Evolutionary conservation across 2,113 vertebrate species (phyloP), one percentile per base, ranked within the genome.

Genomic region (Lycocorax pyrrhopterus): DNA sequence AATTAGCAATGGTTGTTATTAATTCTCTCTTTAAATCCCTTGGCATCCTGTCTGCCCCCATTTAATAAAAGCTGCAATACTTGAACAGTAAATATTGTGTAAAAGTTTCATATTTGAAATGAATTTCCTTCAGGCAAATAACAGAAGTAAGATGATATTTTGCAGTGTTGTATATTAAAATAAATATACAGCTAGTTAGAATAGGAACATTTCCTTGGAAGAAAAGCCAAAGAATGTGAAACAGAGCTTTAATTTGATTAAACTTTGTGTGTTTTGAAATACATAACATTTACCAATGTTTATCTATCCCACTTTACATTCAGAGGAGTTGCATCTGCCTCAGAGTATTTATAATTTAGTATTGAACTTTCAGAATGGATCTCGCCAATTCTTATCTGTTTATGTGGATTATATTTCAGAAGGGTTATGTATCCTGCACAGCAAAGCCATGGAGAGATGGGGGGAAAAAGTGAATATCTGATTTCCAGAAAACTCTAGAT

Each of bases 101-200:
- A 96, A 95, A 96, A 97, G 75, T 94, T 94, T 97, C 90, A 92
- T 96, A 97, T 96, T 90, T 95, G 95, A 97, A 97, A 97, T 98
- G 53, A 97, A 95, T 93, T 92, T 96, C 89, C 88, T 97, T 95
- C 87, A 78, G 96, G 89, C 91, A 97, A 97, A 97, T 95, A 97
- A 82, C 93, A 96, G 56, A 87, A 97, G 95, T 68, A 96, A 96
- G 82, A 97, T 94, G 82, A 88, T 97, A 95, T 95, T 97, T 97
- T 96, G 88, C 76, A 83, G 67, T 68, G 47, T 95, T 97, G 87
- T 96, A 75, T 97, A 95, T 96, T 97, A 96, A 94, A 96, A 93
- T 94, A 97, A 97, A 94, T 93, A 97, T 60, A 92, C 76, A 94
- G 68, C 60, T 79, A 47, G 62, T 89, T 97, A 88, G 83, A 97